Conservation (phyloP, 2,797 vertebrate genomes). For the Discoglossus pictus region DNA sequence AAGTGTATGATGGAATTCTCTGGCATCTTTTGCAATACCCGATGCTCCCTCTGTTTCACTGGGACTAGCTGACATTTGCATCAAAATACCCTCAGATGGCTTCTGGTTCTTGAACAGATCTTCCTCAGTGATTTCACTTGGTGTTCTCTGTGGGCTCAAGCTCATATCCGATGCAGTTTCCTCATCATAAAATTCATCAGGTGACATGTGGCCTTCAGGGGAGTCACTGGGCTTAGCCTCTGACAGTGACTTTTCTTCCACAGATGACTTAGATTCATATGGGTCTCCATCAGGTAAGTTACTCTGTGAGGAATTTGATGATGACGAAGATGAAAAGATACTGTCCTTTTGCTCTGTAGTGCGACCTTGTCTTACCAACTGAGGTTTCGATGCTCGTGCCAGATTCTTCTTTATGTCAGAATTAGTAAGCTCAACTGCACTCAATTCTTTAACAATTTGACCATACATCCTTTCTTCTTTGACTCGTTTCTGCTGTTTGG, state of each 20-base stretch:
- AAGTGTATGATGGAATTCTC: conserved; percentile 85
- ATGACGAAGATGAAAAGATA: conserved; percentile 74
- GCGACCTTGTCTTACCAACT: conserved; percentile 77
- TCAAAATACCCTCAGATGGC: conserved; percentile 78
- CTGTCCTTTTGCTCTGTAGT: conserved; percentile 83
- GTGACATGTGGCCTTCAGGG: conserved; percentile 81
- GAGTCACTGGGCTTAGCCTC: conserved; percentile 84
- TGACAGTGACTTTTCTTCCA: conserved; percentile 70
- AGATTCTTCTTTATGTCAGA: conserved; percentile 82
- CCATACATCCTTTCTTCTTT: conserved; percentile 98
- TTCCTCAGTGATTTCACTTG: conserved; percentile 69
- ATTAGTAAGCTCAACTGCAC: conserved; percentile 91
- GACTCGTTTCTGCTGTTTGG: conserved; percentile 94
- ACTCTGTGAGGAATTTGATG: conserved; percentile 62
- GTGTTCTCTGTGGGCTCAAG: conserved; percentile 80
- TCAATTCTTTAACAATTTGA: conserved; percentile 92
- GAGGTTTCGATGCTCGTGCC: conserved; percentile 72
- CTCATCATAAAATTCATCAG: conserved; percentile 88
- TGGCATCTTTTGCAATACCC: conserved; percentile 78
- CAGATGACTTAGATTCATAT: neutral
- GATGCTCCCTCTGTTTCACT: conserved; percentile 70
- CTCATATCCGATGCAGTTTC: conserved; percentile 78
- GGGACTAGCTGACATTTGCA: conserved; percentile 77
- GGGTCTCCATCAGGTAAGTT: neutral
- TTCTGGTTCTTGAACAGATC: conserved; percentile 67